Evolutionary conservation across 2,888 invertebrate species (phyloP).

Genomic region (Idaea dimidiata): DNA sequence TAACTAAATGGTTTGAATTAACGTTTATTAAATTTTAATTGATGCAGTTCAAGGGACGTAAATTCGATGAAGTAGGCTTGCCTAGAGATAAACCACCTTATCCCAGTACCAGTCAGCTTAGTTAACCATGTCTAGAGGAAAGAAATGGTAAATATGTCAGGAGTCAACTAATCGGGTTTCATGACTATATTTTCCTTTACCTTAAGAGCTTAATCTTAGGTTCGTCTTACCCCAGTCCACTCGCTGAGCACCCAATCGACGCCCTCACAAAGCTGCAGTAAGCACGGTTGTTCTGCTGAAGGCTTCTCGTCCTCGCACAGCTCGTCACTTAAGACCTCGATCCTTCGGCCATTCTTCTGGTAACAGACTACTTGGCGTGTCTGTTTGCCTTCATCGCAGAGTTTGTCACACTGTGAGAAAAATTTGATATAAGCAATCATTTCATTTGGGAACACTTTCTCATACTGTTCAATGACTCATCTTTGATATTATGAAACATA

Average conservation of each 20-base stretch:
- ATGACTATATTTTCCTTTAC: neutral
- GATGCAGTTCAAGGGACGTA: no score
- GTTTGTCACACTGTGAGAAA: conserved; percentile 87
- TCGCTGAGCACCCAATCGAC: conserved; percentile 94
- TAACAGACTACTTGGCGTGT: conserved; percentile 90
- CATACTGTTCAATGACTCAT: no score
- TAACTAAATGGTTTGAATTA: no score
- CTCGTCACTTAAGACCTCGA: conserved; percentile 84
- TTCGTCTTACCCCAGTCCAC: conserved; percentile 90
- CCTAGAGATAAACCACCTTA: neutral
- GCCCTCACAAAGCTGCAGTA: conserved; percentile 91
- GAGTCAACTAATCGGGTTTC: neutral
- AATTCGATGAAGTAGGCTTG: no score
- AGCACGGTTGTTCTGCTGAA: conserved; percentile 84
- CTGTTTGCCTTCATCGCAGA: conserved; percentile 95
- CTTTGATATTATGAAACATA: neutral
- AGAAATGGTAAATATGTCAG: no score
- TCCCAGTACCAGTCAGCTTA: neutral
- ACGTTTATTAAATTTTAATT: no score
- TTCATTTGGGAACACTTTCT: neutral
- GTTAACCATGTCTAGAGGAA: no score
- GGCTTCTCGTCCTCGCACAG: conserved; percentile 87
- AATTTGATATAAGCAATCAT: conserved; percentile 5
- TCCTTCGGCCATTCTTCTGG: conserved; percentile 82
- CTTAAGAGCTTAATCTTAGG: neutral